These are phyloP conservation scores for Sciaenops ocellatus DNA, from an alignment of 2,797 vertebrate genomes.

Conservation along the genomic window DNA sequence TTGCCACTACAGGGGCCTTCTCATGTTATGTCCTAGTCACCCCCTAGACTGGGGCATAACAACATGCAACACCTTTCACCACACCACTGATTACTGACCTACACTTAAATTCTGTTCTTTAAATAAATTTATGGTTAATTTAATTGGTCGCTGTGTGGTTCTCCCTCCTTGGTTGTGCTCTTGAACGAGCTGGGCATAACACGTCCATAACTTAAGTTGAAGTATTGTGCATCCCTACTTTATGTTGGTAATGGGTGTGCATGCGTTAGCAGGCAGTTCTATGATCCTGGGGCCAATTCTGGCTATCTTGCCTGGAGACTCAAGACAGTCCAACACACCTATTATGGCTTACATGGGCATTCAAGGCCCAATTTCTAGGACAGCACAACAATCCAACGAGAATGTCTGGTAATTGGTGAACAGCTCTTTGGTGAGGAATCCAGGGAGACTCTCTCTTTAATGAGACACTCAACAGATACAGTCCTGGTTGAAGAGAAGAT, in stretches of 20 bases:
- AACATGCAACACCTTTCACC: no score
- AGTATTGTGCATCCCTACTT: no score
- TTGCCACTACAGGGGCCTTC: no score
- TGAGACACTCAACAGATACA: slow-evolving; percentile 27
- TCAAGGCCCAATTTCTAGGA: not conserved
- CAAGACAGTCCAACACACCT: slow-evolving; percentile 32
- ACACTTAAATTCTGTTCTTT: no score
- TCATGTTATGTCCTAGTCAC: no score
- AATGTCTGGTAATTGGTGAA: slow-evolving; percentile 16
- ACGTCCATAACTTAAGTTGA: no score
- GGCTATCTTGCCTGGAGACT: slow-evolving; percentile 42
- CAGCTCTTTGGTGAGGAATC: slow-evolving; percentile 43
- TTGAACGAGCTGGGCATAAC: no score
- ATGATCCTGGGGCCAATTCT: slow-evolving; percentile 38
- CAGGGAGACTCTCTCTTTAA: slow-evolving; percentile 23
- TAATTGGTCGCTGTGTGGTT: no score
- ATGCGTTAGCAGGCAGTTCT: slow-evolving; percentile 31
- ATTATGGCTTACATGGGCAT: not conserved
- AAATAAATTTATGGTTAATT: no score
- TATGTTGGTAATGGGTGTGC: not conserved
- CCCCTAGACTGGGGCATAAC: no score
- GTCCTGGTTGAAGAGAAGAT: slow-evolving; percentile 37
- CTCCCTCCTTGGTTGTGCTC: no score
- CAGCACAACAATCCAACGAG: slow-evolving; percentile 6
- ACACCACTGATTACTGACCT: no score